Base-by-base conservation (phyloP, 2,113 vertebrate species). In the Colius striatus region DNA sequence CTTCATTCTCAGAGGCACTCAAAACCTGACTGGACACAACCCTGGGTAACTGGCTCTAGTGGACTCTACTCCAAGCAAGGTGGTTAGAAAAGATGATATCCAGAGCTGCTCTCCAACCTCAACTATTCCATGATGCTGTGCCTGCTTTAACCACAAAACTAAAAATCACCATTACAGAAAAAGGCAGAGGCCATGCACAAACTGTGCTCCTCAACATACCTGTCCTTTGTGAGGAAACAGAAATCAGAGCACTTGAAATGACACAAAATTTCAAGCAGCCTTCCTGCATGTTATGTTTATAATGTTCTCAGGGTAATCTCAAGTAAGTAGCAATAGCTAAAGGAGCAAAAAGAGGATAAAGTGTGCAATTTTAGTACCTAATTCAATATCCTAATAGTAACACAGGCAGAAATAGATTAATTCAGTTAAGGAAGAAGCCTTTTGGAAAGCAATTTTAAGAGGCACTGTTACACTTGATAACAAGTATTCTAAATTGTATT, bases 71-170 rank as follows among this genome's bases (percentile, higher is more conserved):
- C 50, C 57, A 38, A 54, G 67, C 23, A 58, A 3, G 4, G 16
- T 5, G 4, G 11, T 65, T 70, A 54, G 13, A 51, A 9, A 83
- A 82, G 25, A 51, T 19, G 22, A 84, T 25, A 43, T 89, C 22
- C 55, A 89, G 80, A 74, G 19, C 27, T 13, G 6, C 36, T 23
- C 36, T 89, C 38, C 68, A 84, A 73, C 27, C 34, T 57, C 53
- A 27, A 13, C 43, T 48, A 57, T 38, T 57, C 43, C 29, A n/a
- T n/a, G 61, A 78, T 45, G 34, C 12, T 89, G 22, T 25, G 7
- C 7, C 76, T 63, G 34, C 91, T 87, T 84, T 54, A 88, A 94
- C 79, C 17, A 92, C 57, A 90, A 93, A 48, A 95, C 61, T 80
- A 70, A 76, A 83, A 80, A 47, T 38, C 22, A n/a, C 0, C 1